Conservation (phyloP, 2,113 vertebrate genomes). For the Menura novaehollandiae region DNA sequence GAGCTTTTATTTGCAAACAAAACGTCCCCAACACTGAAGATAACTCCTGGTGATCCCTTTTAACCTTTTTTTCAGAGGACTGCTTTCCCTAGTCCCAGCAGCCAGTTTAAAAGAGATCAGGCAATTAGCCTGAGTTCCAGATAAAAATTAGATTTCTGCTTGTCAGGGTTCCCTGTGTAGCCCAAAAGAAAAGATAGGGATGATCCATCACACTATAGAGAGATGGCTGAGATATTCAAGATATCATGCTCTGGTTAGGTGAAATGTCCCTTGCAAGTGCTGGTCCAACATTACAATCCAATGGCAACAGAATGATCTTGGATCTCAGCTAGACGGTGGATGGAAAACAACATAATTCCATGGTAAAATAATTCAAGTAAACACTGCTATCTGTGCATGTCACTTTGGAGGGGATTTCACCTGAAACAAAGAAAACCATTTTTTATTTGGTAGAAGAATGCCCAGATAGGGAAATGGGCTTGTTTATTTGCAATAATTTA, state of each 20-base stretch:
- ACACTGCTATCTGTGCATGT: background rate
- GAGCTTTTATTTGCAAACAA: background rate
- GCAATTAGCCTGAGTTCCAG: background rate
- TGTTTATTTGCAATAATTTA: background rate
- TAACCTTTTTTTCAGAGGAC: background rate
- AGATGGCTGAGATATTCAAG: background rate
- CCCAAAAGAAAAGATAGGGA: background rate
- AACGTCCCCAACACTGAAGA: background rate
- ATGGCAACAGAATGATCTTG: background rate
- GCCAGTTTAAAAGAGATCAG: background rate
- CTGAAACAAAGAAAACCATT: background rate
- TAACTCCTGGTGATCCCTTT: background rate
- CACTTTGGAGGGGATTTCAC: background rate
- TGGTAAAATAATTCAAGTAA: background rate
- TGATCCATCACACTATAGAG: background rate
- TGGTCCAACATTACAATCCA: background rate
- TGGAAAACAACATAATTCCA: background rate
- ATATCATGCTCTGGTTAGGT: background rate
- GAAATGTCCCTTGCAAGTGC: background rate
- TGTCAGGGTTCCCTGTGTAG: background rate
- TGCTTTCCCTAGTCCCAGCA: background rate
- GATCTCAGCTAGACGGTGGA: background rate
- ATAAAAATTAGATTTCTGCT: background rate
- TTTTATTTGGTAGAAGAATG: background rate
- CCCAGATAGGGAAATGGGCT: background rate